Percentiles rank a stretch among this genome's conserved stretches.
phyloP scores from a whole-genome alignment of 2,888 invertebrate species.

The Pseudeuparius sepicola region DNA sequence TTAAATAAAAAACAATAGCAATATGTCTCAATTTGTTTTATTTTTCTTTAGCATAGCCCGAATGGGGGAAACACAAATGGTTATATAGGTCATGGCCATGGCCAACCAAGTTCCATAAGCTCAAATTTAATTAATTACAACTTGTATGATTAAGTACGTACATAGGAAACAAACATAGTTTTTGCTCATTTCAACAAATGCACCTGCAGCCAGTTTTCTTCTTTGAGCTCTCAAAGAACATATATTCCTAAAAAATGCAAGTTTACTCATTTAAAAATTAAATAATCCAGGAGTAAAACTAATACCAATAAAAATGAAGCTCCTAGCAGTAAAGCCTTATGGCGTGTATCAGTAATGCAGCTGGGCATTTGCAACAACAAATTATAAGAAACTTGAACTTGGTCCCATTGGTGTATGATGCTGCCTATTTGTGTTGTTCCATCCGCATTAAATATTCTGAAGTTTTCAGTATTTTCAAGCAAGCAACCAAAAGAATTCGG shows the following conservation, averaged over 20 bases:
- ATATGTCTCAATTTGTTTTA: conserved; percentile 25
- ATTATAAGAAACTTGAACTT: conserved; percentile 56
- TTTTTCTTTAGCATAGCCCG: conserved; percentile 13
- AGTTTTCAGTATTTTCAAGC: conserved; percentile 51
- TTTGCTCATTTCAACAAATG: conserved; percentile 29
- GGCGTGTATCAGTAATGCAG: conserved; percentile 56
- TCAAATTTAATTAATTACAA: too few relatives aligned
- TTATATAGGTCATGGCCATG: too few relatives aligned
- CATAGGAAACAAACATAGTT: too few relatives aligned
- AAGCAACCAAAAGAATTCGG: conserved; percentile 52
- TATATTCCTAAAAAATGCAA: conserved; percentile 50
- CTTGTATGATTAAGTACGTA: too few relatives aligned
- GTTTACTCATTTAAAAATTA: background rate
- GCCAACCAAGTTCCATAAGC: too few relatives aligned
- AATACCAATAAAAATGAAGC: conserved; percentile 78
- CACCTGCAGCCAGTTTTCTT: conserved; percentile 27
- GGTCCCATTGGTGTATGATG: conserved; percentile 64
- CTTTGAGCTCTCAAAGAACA: conserved; percentile 51
- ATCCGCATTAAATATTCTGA: conserved; percentile 49
- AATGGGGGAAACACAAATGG: too few relatives aligned
- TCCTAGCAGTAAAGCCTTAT: conserved; percentile 72
- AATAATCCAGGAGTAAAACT: too few relatives aligned
- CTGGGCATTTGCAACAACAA: conserved; percentile 67
- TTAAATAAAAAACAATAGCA: conserved; percentile 34
- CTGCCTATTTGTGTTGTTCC: conserved; percentile 52